Evolutionary conservation across 2,113 vertebrate species (phyloP), one percentile per base, ranked within the genome.

Genomic region (Scartelaos histophorus): DNA sequence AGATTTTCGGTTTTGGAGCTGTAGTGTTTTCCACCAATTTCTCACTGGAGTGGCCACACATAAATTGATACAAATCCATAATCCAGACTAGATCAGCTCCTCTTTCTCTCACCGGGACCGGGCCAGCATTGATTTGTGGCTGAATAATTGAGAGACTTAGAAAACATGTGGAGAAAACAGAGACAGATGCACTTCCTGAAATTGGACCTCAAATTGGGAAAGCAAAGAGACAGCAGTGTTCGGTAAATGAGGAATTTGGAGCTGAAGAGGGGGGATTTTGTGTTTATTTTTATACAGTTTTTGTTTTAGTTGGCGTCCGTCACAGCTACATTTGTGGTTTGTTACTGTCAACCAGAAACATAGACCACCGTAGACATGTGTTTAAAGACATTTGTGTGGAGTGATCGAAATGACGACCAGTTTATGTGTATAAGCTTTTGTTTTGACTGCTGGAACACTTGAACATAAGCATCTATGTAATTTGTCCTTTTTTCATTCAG

Each of bases 61-160:
- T 85, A 90, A 88, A 90, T 93, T 89, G 84, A 88, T 89, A 90
- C 87, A 91, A 90, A 92, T 93, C 91, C 87, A 90, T 93, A 91
- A 92, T 90, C 84, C 90, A 89, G 83, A 88, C 87, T 85, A 73
- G 57, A 75, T 72, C 75, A 73, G 47, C 69, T 83, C 80, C 78
- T 70, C 71, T 79, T 82, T 73, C 21, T 74, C 85, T 87, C 84
- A 68, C 61, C 74, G 87, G 84, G 89, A 80, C 76, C 85, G 88
- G 90, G 80, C 62, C 74, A 61, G 85, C 91, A 92, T 93, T 90
- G 93, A 93, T 92, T 85, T 66, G 51, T 73, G 85, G 77, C 82
- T 93, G 84, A 92, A 92, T 93, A 93, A 93, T 93, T 94, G 86
- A 94, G 87, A 35, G 81, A 86, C 87, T 86, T 87, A 91, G 86